phyloP scores from a whole-genome alignment of 2,113 vertebrate genomes.

The Limanda limanda region DNA sequence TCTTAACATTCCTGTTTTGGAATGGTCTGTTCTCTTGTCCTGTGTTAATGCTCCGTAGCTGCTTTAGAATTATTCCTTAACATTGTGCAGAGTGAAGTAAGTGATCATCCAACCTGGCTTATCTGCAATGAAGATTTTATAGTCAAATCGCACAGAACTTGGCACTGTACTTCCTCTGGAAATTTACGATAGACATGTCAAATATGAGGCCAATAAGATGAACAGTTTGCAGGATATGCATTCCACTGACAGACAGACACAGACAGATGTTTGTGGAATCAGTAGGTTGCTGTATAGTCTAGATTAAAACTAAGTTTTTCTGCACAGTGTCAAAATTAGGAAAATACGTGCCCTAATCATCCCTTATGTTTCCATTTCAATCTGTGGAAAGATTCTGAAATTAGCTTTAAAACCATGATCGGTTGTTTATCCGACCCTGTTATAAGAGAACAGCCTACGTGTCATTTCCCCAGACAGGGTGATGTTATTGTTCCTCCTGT shows the following conservation, averaged over 20 bases:
- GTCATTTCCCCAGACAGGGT: conserved; percentile 72
- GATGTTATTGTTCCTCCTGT: conserved; percentile 75
- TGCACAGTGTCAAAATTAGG: conserved; percentile 1
- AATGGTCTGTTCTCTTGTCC: not conserved
- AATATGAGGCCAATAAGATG: not conserved
- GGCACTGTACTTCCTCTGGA: not conserved
- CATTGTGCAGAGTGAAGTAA: not conserved
- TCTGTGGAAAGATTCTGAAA: conserved; percentile 1
- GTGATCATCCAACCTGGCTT: not conserved
- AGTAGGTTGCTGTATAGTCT: not conserved
- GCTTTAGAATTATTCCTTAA: not conserved
- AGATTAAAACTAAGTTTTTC: not conserved
- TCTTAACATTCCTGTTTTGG: not conserved
- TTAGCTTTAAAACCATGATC: not conserved
- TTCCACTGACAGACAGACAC: no score
- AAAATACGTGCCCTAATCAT: not conserved
- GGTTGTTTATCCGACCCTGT: not conserved
- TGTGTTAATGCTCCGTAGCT: not conserved
- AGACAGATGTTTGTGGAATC: no score
- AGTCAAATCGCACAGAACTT: not conserved
- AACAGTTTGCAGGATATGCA: not conserved
- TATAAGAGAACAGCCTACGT: conserved; percentile 36
- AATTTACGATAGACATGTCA: not conserved
- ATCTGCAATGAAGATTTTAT: not conserved
- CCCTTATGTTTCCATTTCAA: not conserved